Percentiles rank a stretch among this genome's conserved stretches.
These are phyloP conservation scores for Leucopsar rothschildi DNA, from an alignment of 2,113 vertebrate genomes.

Conservation along the genomic window DNA sequence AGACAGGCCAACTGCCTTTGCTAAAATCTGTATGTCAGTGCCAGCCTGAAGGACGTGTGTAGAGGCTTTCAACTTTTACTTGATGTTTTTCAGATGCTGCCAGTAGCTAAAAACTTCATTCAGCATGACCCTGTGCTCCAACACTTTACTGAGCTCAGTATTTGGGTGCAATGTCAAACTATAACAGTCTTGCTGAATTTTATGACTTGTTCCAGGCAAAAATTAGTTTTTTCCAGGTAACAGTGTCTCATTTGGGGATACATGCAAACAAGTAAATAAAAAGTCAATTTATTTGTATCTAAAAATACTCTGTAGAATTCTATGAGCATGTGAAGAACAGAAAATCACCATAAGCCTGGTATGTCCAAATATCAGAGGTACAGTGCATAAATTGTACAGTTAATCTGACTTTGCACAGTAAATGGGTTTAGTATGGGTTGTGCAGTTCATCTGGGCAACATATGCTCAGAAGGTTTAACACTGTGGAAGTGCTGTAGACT, in stretches of 20 bases:
- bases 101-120: constrained; percentile 10
- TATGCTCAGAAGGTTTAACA: not conserved
- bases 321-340: not conserved
- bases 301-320: not conserved
- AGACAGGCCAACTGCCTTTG: not conserved
- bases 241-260: not conserved
- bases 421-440: not conserved
- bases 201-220: not conserved
- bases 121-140: not conserved
- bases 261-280: not conserved
- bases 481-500: not conserved
- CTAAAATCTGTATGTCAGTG: not conserved
- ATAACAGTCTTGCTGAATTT: not conserved
- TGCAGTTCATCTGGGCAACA: constrained; percentile 34
- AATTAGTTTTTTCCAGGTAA: not conserved
- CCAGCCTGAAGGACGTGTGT: not conserved
- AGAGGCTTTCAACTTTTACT: not conserved
- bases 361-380: not conserved
- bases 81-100: not conserved
- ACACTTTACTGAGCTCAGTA: not conserved
- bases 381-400: not conserved
- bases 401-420: not conserved
- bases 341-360: not conserved
- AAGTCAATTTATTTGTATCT: not conserved
- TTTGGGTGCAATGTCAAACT: not conserved